phyloP scores from a whole-genome alignment of 2,797 vertebrate genomes.

The Phaenicophaeus curvirostris region DNA sequence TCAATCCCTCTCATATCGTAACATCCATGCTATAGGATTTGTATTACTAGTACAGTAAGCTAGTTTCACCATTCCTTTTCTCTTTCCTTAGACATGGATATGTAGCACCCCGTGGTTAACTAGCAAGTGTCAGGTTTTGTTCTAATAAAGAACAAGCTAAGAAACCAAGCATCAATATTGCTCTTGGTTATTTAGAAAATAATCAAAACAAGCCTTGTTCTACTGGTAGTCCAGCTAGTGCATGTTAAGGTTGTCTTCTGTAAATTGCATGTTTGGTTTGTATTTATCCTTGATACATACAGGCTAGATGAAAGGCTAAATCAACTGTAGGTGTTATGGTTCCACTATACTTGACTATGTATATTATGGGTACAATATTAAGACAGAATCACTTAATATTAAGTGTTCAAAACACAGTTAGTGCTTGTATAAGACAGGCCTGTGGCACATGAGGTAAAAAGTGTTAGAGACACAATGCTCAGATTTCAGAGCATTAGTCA shows the following conservation, averaged over 20 bases:
- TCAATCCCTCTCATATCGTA: not conserved
- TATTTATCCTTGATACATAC: not conserved
- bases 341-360: not conserved
- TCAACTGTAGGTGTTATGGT: not conserved
- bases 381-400: not conserved
- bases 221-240: not conserved
- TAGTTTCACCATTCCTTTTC: not conserved
- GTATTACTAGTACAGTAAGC: not conserved
- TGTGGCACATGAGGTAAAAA: not conserved
- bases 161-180: not conserved
- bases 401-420: not conserved
- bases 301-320: not conserved
- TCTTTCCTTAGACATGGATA: not conserved
- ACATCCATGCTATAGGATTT: not conserved
- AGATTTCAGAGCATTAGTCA: not conserved
- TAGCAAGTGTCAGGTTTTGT: not conserved
- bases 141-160: not conserved
- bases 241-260: not conserved
- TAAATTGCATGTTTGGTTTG: not conserved
- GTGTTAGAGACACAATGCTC: not conserved
- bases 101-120: not conserved
- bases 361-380: not conserved
- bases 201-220: not conserved
- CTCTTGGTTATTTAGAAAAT: not conserved
- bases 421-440: not conserved